Base-by-base conservation (phyloP, 2,888 invertebrate species). In the Thalpophila matura region DNA sequence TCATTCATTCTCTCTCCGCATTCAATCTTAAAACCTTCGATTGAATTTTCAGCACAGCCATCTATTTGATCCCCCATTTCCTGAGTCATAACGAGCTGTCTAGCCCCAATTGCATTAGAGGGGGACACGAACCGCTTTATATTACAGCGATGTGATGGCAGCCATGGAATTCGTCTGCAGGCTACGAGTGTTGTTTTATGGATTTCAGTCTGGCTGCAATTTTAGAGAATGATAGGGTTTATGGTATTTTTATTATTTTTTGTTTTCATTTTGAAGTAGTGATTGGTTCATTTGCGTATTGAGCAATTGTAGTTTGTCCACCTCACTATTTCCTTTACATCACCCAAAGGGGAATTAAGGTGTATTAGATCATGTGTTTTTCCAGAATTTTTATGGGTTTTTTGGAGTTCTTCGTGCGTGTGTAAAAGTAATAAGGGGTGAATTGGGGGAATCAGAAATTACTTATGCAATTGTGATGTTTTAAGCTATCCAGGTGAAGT, bases 81-180 rank as follows among this genome's bases (percentile, higher is more conserved):
- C 46, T 24, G 45, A 66, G 3, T 66, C 46, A 47, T 54, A 45
- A 50, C 65, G 51, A 42, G 14, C 47, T 58, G 45, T 40, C 60
- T 70, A 59, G 46, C 18, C 51, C 24, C 33, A 42, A 53, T 40
- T 12, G 5, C 9, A 42, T 38, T 29, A 33, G 7, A 29, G 24
- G 50, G 51, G 40, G 38, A 43, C 50, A 70, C 42, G 65, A 70
- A 47, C 40, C 42, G 69, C 47, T 70, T 53, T 33, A 55, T n/a
- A 47, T 37, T 54, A 47, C 1, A 4, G 7, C 12, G 26, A n/a
- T n/a, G 35, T 10, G 6, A n/a, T 33, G 24, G 14, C 4, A 46
- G 22, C 2, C 10, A 40, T 26, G 45, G 20, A 33, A 57, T 63
- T 68, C 33, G 51, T 47, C 40, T 38, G 16, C 33, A 9, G 31